Evolutionary conservation across 2,888 invertebrate genomes (phyloP), one percentile per base, ranked within the genome.

Genomic region (Ormia ochracea): DNA sequence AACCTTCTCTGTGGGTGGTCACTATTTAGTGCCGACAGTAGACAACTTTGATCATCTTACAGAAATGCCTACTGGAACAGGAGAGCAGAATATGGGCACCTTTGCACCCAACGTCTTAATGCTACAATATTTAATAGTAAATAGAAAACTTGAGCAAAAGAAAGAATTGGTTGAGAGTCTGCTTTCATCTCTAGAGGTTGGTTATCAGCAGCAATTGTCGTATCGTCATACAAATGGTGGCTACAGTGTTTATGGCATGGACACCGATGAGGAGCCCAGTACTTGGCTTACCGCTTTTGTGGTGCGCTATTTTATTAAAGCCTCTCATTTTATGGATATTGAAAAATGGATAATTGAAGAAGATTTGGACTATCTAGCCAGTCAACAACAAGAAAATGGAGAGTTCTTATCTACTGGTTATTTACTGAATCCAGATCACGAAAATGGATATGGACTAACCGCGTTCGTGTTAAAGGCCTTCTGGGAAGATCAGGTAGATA

Each of bases 1-100:
- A 0, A 90, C 91, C 77, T 86, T 93, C 1, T 90, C 91, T 3
- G 88, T 92, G 4, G 77, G 65, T n/a, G 92, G 91, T 1, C 92
- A 93, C 84, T 87, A 92, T 21, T 84, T 93, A 61, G 92, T 92
- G 2, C 72, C 81, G 6, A 45, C 78, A 10, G 86, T 92, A n/a
- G 91, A 92, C 4, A 94, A 96, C 87, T 89, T 96, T 41, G 93
- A 94, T 38, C 91, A 92, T 84, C 90, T 97, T 38, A 92, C 96
- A 14, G 90, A 92, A 70, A 91, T 96, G 88, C 96, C 98, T 0
- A 95, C 94, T 45, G 97, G 96, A 0, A 98, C 98, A 89, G 96
- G 98, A 0, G 96, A 96, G 87, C 96, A 98, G 88, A 98, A 98
- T 76, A 94, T 98, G 92, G 91, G 97, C 4, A 95, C 96, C 78